phyloP scores from a whole-genome alignment of 2,113 vertebrate genomes.

The Elaphurus davidianus region DNA sequence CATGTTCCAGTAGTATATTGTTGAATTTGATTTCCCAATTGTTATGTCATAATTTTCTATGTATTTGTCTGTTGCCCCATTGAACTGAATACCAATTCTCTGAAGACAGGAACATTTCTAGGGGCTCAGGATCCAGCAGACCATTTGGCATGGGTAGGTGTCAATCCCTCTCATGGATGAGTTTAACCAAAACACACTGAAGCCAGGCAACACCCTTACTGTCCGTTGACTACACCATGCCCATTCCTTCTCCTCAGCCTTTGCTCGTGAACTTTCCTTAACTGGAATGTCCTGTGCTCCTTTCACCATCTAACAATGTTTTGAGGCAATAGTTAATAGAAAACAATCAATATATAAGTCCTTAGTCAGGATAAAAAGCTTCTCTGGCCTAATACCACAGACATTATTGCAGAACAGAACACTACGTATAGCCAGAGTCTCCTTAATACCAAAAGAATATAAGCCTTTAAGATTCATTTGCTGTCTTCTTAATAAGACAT shows the following conservation, averaged over 20 bases:
- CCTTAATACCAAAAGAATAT: not conserved
- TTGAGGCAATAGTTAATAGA: not conserved
- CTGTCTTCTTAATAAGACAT: not conserved
- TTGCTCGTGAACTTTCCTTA: not conserved
- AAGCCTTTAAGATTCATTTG: not conserved
- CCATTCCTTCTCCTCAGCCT: not conserved
- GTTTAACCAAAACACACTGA: not conserved
- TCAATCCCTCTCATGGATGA: not conserved
- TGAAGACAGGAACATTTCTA: not conserved
- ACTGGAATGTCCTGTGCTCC: not conserved
- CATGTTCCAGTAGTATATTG: not conserved
- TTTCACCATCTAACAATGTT: not conserved
- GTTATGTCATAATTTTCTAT: not conserved
- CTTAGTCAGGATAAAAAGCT: not conserved
- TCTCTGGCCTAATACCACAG: fast-evolving
- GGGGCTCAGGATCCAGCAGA: not conserved
- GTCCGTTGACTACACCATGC: not conserved
- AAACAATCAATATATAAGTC: not conserved
- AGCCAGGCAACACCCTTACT: not conserved
- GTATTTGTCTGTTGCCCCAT: not conserved
- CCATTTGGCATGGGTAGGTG: fast-evolving
- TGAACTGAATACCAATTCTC: not conserved
- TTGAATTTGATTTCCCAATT: not conserved
- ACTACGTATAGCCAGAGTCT: not conserved
- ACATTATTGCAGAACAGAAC: not conserved